Evolutionary conservation across 2,888 invertebrate species (phyloP).

Genomic region (Mythimna lalbum): DNA sequence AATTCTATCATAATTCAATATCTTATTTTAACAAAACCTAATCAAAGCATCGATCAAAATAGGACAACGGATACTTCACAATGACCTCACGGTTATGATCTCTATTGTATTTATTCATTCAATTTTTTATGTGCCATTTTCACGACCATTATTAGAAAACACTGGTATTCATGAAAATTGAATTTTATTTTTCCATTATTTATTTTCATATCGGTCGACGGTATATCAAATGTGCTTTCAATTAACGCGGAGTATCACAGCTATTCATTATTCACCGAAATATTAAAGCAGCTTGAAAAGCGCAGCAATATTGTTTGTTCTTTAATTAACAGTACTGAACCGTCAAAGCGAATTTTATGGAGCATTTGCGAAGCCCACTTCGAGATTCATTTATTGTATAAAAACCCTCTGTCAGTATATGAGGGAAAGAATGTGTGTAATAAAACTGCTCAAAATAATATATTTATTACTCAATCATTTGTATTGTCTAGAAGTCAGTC

Average conservation of each 20-base stretch:
- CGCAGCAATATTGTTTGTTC: conserved; percentile 50
- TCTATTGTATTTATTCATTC: conserved; percentile 25
- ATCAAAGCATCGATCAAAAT: neutral
- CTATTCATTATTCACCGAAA: conserved; percentile 45
- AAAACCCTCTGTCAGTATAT: neutral
- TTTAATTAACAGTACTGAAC: conserved; percentile 54
- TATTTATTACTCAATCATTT: too few relatives aligned
- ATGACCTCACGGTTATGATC: neutral
- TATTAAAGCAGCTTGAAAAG: conserved; percentile 52
- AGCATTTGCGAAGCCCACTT: conserved; percentile 39
- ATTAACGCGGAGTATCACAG: conserved; percentile 44
- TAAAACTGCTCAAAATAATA: too few relatives aligned
- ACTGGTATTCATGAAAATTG: conserved; percentile 26
- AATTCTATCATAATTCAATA: neutral
- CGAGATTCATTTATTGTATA: conserved; percentile 21
- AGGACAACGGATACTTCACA: neutral
- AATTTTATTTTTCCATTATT: conserved; percentile 28
- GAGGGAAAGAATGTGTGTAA: neutral
- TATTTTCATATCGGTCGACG: conserved; percentile 31
- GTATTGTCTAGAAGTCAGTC: too few relatives aligned
- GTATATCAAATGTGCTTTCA: conserved; percentile 51
- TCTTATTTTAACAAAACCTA: neutral
- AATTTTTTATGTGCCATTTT: conserved; percentile 24
- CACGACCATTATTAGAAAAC: conserved; percentile 22
- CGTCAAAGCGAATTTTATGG: conserved; percentile 54